Conservation (phyloP, 2,797 vertebrate genomes). For the Cyprinodon diabolis region DNA sequence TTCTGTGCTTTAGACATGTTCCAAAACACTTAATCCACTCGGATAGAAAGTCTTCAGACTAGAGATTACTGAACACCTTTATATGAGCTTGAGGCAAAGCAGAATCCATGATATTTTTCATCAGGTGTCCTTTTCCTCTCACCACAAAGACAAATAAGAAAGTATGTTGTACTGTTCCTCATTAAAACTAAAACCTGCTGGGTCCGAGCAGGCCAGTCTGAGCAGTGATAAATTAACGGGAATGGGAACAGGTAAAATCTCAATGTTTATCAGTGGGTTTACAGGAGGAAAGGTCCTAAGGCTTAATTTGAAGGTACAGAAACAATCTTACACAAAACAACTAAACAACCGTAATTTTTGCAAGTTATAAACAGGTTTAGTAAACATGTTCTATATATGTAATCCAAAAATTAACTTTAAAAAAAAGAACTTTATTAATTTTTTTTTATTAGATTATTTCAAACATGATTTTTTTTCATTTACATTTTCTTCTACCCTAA, state of each 20-base stretch:
- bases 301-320: not conserved
- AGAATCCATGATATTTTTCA: not conserved
- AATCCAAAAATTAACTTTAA: too few species aligned
- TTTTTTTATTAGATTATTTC: too few species aligned
- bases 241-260: not conserved
- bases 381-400: too few species aligned
- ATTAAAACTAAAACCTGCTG: constrained; percentile 10
- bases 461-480: too few species aligned
- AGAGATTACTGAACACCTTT: not conserved
- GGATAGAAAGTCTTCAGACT: too few species aligned
- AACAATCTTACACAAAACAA: not conserved
- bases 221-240: not conserved
- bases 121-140: constrained; percentile 7
- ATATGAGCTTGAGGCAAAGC: not conserved
- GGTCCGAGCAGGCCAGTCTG: not conserved
- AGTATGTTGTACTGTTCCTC: not conserved
- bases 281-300: not conserved
- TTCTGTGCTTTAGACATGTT: not conserved
- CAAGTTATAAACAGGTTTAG: too few species aligned
- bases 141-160: not conserved
- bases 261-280: not conserved
- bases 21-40: not conserved
- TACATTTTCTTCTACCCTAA: too few species aligned
- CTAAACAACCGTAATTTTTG: too few species aligned
- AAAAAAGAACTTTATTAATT: too few species aligned